Evolutionary conservation across 53 echinoderm and acorn worm species (phyloP).

Genomic region (Stichopus horrens): DNA sequence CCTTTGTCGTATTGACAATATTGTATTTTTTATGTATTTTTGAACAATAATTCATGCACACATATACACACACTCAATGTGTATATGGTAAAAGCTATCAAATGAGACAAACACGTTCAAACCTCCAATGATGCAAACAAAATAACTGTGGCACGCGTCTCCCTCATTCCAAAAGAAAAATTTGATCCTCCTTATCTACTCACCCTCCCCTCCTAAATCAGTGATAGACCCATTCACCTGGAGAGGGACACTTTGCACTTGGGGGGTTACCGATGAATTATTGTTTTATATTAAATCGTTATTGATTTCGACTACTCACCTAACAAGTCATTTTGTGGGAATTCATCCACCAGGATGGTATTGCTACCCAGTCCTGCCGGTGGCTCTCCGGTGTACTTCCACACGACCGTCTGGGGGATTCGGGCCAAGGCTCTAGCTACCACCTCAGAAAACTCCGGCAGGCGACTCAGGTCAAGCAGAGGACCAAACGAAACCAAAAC

Average conservation of each 20-base stretch:
- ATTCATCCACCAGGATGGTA: constrained; percentile 28
- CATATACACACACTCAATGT: neutral
- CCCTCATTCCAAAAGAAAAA: too few species aligned
- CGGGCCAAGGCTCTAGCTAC: constrained; percentile 29
- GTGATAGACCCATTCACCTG: too few species aligned
- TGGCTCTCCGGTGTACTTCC: constrained; percentile 31
- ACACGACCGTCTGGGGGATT: constrained; percentile 33
- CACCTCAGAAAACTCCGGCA: constrained; percentile 7
- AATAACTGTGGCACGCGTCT: too few species aligned
- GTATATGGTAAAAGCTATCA: neutral
- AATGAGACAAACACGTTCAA: too few species aligned
- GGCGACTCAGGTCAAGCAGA: constrained; percentile 9
- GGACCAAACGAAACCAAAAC: constrained; percentile 42
- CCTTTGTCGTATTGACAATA: neutral
- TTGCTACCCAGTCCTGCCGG: constrained; percentile 20
- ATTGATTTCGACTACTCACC: neutral
- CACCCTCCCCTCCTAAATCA: too few species aligned
- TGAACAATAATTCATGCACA: neutral
- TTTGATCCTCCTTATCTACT: too few species aligned
- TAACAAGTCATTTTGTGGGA: constrained; percentile 40
- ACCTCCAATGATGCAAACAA: too few species aligned
- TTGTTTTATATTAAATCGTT: too few species aligned
- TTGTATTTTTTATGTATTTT: neutral
- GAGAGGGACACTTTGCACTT: too few species aligned
- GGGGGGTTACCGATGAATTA: too few species aligned